phyloP scores from a whole-genome alignment of 1,140 invertebrate species.

The Marisa cornuarietis region DNA sequence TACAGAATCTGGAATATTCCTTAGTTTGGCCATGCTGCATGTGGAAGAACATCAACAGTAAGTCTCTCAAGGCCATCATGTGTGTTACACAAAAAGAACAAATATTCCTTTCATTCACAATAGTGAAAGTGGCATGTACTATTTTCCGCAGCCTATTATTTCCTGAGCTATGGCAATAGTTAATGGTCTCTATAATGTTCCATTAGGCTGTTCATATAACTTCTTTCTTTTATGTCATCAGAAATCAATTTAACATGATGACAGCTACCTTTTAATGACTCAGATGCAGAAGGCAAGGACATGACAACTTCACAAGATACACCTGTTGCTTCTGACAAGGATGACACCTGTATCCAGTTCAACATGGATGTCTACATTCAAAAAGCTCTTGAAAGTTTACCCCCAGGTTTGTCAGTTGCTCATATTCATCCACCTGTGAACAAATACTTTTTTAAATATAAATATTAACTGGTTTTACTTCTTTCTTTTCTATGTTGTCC shows the following conservation, averaged over 20 bases:
- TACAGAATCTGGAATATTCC: too few relatives aligned
- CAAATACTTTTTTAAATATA: background rate
- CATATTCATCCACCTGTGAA: background rate
- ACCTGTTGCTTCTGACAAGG: constrained; percentile 44
- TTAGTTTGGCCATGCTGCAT: too few relatives aligned
- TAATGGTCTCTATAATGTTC: background rate
- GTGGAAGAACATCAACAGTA: too few relatives aligned
- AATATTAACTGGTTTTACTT: background rate
- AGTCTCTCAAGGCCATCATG: background rate
- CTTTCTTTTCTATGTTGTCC: constrained; percentile 15
- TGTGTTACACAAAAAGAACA: background rate
- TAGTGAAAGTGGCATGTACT: background rate
- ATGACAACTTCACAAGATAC: constrained; percentile 54
- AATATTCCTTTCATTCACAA: background rate
- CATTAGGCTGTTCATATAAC: background rate
- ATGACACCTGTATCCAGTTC: constrained; percentile 51
- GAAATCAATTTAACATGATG: background rate
- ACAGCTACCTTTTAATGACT: background rate
- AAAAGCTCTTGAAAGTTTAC: constrained; percentile 55
- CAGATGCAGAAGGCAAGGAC: constrained; percentile 48
- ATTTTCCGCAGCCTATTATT: background rate
- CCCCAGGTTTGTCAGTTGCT: constrained; percentile 42
- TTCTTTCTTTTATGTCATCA: background rate
- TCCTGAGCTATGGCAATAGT: too few relatives aligned
- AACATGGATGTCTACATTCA: constrained; percentile 59